Conservation (phyloP, 2,797 vertebrate species). For the Myiothlypis chrysogaster region DNA sequence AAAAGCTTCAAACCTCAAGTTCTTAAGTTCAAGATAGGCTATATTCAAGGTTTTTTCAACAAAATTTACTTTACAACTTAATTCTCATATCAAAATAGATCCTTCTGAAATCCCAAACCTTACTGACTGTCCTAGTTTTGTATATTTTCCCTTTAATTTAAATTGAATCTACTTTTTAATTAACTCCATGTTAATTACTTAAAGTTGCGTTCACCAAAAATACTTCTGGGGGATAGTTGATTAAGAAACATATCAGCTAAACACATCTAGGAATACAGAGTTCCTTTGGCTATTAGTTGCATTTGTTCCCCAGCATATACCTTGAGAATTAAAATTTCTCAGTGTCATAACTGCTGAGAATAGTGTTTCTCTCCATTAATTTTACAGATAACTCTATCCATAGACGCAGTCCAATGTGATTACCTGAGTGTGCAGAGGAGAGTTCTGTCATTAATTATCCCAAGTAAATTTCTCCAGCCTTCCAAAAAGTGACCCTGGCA, state of each 20-base stretch:
- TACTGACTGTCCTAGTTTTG: not conserved
- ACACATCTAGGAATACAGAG: constrained; percentile 23
- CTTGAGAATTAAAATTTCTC: constrained; percentile 26
- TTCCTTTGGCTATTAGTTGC: constrained; percentile 2
- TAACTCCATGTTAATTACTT: constrained; percentile 22
- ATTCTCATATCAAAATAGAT: not conserved
- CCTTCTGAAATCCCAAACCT: not conserved
- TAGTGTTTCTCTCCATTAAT: not conserved
- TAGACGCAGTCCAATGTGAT: not conserved
- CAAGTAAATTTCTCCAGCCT: not conserved
- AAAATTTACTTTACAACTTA: not conserved
- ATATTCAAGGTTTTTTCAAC: not conserved
- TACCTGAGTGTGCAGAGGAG: not conserved
- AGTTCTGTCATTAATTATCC: not conserved
- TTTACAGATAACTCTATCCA: not conserved
- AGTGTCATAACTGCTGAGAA: not conserved
- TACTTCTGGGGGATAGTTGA: constrained; percentile 1
- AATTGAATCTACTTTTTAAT: constrained; percentile 32
- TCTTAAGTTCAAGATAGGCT: not conserved
- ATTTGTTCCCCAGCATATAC: not conserved
- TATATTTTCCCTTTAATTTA: constrained; percentile 7
- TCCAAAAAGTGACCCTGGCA: not conserved
- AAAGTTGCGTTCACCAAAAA: not conserved
- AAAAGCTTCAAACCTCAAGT: not conserved
- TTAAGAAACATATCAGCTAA: constrained; percentile 12